phyloP scores from a whole-genome alignment of 1,140 invertebrate species.

The Brachionus manjavacas region DNA sequence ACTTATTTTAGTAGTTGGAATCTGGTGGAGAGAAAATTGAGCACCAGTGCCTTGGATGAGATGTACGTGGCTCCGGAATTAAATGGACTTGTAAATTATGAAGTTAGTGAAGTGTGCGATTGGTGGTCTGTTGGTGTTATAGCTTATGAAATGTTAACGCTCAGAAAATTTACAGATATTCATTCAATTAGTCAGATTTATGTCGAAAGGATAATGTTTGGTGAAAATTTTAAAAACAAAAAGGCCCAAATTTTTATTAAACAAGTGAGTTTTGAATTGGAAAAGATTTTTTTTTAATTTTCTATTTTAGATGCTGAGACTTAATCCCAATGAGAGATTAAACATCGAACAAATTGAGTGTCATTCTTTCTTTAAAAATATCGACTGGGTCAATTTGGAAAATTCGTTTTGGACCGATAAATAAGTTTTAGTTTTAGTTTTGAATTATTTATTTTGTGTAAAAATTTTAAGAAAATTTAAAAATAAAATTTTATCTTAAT shows the following conservation, averaged over 20 bases:
- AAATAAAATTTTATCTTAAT: too few species aligned
- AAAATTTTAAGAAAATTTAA: too few species aligned
- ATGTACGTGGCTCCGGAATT: background rate
- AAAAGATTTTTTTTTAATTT: background rate
- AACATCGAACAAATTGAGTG: background rate
- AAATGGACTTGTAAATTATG: background rate
- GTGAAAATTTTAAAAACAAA: background rate
- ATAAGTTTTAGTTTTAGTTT: background rate
- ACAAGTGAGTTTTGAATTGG: background rate
- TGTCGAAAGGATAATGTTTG: background rate
- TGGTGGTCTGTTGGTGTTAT: constrained; percentile 32
- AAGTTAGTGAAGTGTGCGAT: background rate
- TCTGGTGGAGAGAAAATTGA: background rate
- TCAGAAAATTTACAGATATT: background rate
- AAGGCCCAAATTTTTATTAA: background rate
- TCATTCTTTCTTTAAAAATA: background rate
- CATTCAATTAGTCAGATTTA: background rate
- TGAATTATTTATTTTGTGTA: background rate
- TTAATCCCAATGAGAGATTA: constrained; percentile 4
- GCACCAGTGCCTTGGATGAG: background rate
- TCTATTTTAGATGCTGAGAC: constrained; percentile 1
- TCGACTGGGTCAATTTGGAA: constrained; percentile 31
- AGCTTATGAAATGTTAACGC: constrained; percentile 31
- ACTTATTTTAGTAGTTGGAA: constrained; percentile 34
- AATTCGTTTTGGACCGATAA: background rate